Evolutionary conservation across 1,140 invertebrate genomes (phyloP), one percentile per base, ranked within the genome.

Genomic region (Meteorus sp.): DNA sequence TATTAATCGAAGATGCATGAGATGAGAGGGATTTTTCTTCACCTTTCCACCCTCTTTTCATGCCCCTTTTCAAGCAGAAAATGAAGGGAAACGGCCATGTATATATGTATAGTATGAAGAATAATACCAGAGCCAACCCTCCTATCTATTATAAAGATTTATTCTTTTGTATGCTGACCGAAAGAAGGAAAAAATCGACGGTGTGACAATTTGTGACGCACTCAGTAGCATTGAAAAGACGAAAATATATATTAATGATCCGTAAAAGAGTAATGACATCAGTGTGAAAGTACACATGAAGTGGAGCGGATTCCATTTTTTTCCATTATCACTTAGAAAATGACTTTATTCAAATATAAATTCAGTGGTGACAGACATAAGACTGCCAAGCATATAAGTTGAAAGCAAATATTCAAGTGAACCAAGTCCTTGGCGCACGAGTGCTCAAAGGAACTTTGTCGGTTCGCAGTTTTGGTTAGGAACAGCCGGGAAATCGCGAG

Each of bases 91-190:
- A 8, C 11, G n/a, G n/a, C n/a, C n/a, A n/a, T n/a, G n/a, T n/a
- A n/a, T n/a, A n/a, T n/a, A n/a, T n/a, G n/a, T n/a, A n/a, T n/a
- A n/a, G n/a, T n/a, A n/a, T n/a, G n/a, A n/a, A n/a, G n/a, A n/a
- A n/a, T n/a, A n/a, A n/a, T n/a, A n/a, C n/a, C n/a, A n/a, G 58
- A 22, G 31, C 20, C 53, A 39, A 20, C 11, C 2, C 33, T 11
- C 54, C 33, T 53, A 50, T 54, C 44, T 20, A 56, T 60, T 44
- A 60, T 56, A 35, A 27, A 56, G 59, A 60, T 60, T 60, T 50
- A 60, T 60, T 31, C 22, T 31, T 51, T 8, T 44, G 17, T 51
- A 22, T 35, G 9, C 20, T 11, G 41, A 6, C 17, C 3, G 22
- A 15, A 17, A 13, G 37, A 13, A 52, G 19, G 27, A 27, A 25